phyloP scores from a whole-genome alignment of 2,113 vertebrate species.

The Zosterops japonicus region DNA sequence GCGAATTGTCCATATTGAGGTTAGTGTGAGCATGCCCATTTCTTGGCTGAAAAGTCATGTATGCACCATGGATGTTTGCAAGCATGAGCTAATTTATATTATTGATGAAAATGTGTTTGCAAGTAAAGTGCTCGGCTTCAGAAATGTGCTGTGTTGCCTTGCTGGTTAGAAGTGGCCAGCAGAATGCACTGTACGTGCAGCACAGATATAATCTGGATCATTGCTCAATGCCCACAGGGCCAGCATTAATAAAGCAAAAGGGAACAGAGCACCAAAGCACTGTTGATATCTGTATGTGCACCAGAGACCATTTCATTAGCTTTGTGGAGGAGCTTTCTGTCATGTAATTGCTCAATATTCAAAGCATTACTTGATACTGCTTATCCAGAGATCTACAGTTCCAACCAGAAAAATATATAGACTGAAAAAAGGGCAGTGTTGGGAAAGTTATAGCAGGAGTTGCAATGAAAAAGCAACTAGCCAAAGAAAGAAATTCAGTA shows the following conservation, averaged over 20 bases:
- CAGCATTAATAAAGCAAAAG: conserved; percentile 52
- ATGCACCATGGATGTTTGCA: not conserved
- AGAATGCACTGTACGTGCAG: conserved; percentile 33
- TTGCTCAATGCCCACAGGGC: conserved; percentile 46
- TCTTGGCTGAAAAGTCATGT: not conserved
- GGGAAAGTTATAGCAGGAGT: conserved; percentile 8
- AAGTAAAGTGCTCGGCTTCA: not conserved
- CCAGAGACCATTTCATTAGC: conserved; percentile 22
- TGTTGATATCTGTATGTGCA: not conserved
- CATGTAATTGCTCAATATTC: conserved; percentile 50
- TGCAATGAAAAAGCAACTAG: not conserved
- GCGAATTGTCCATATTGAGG: not conserved
- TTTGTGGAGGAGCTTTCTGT: not conserved
- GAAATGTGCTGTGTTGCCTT: not conserved
- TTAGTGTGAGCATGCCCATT: not conserved
- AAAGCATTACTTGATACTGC: conserved; percentile 3
- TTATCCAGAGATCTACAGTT: not conserved
- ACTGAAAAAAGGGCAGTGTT: not conserved
- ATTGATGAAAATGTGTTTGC: not conserved
- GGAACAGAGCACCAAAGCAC: conserved; percentile 25
- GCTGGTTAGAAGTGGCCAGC: not conserved
- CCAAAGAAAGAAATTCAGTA: not conserved
- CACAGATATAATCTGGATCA: not conserved
- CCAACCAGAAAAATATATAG: conserved; percentile 25
- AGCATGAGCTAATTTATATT: not conserved